Conservation (phyloP, 2,797 vertebrate species). For the Glyptemys insculpta region DNA sequence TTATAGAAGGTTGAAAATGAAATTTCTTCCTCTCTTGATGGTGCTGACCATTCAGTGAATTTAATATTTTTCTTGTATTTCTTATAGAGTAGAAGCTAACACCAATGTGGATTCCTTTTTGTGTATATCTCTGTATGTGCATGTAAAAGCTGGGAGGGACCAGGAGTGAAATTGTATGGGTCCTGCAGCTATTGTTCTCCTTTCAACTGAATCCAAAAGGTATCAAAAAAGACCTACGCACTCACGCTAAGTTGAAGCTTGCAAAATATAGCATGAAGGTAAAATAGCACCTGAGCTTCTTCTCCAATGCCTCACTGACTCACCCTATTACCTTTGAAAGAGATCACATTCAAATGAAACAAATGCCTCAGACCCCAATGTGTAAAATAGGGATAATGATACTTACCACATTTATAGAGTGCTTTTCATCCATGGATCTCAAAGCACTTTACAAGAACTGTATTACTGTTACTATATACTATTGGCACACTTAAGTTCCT, state of each 20-base stretch:
- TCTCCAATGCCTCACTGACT: neutral
- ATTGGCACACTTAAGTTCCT: neutral
- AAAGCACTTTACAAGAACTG: rapidly evolving
- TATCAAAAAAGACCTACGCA: neutral
- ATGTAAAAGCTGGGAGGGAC: neutral
- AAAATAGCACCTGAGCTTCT: neutral
- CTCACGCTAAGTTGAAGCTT: neutral
- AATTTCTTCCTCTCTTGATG: neutral
- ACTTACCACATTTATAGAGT: neutral
- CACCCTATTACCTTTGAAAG: neutral
- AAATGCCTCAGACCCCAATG: neutral
- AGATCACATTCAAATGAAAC: neutral
- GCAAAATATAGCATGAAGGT: neutral
- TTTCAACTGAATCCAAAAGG: neutral
- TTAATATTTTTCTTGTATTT: neutral
- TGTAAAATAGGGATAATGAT: neutral
- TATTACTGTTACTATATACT: neutral
- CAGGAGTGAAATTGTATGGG: neutral
- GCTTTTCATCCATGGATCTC: neutral
- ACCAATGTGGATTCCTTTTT: neutral
- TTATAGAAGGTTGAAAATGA: rapidly evolving
- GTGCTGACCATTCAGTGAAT: neutral
- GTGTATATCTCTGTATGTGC: neutral
- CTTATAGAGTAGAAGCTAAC: neutral
- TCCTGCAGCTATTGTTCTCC: neutral